Base-by-base conservation (phyloP, 2,797 vertebrate genomes). In the Danio kyathit region DNA sequence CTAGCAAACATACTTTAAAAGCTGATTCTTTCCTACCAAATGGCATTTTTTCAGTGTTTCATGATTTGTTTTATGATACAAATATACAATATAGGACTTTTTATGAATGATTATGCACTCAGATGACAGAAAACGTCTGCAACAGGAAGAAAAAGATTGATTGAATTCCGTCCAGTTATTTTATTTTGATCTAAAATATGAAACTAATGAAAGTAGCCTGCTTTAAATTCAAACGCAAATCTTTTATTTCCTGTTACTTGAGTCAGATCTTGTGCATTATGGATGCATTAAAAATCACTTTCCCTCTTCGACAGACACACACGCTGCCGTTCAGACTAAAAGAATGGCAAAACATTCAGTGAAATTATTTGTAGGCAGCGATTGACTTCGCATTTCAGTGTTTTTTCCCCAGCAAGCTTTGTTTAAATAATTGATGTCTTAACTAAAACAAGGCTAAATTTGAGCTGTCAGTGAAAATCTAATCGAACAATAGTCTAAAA, bases 11-110 rank as follows among this genome's bases (percentile, higher is more conserved):
- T 66, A 48, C 48, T 60, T 64, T 38, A 38, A 40, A 46, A 38
- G 54, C 9, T 19, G 51, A 38, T 74, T 5, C n/a, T 73, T 82
- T 79, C 43, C 7, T 78, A 79, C 17, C 73, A 63, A 70, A 46
- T 48, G 46, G 2, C 14, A 52, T 71, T 0, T 65, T 64, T 43
- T 43, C 17, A 59, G 54, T 14, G 43, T 56, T 65, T 19, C 7
- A 7, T 46, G n/a, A 76, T 17, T 13, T 41, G 63, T 3, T 54
- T 69, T 65, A 65, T 56, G 66, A 21, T 52, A 60, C 16, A 66
- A 52, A 41, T 54, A 63, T 17, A 80, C 19, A 65, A 46, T 74
- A 46, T 21, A 59, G 46, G 59, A 29, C 2, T 46, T 57, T 7
- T 43, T 73, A 19, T n/a, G 7, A 21, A 5, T 19, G 11, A 21